Percentiles rank a stretch among this genome's conserved stretches.
These are phyloP conservation scores for Acestrorhynchus altus DNA, from an alignment of 2,797 vertebrate genomes.

Conservation along the genomic window DNA sequence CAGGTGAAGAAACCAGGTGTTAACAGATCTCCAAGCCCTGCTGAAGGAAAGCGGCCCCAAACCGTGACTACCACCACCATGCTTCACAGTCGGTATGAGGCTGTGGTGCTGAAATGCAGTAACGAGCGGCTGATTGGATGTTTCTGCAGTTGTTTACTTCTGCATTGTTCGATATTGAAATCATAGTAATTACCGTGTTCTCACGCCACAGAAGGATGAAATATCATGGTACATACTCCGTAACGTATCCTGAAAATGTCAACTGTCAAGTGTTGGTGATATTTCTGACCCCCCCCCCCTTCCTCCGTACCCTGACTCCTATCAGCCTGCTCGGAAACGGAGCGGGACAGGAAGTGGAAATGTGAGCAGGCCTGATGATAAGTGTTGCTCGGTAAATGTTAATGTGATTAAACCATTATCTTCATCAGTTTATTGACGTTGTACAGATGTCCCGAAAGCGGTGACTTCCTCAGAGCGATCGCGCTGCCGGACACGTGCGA, in stretches of 20 bases:
- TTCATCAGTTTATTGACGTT: constrained; percentile 34
- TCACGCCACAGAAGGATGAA: neutral
- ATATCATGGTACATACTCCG: neutral
- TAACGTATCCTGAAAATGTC: neutral
- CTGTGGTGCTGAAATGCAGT: no score
- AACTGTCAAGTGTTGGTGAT: no score
- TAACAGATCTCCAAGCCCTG: no score
- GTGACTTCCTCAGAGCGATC: constrained; percentile 5
- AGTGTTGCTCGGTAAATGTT: constrained; percentile 58
- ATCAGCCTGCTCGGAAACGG: constrained; percentile 13
- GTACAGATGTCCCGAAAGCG: neutral
- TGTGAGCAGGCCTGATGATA: constrained; percentile 53
- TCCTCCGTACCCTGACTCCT: constrained; percentile 1
- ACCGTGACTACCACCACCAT: no score
- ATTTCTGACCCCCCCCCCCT: neutral
- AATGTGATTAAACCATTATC: constrained; percentile 42
- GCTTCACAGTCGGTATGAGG: no score
- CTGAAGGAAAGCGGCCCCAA: no score
- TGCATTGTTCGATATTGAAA: no score
- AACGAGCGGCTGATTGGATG: no score
- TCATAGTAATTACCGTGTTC: neutral
- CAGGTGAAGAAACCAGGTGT: no score
- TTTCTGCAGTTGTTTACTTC: no score
- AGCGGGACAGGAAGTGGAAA: constrained; percentile 33
- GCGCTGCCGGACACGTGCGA: neutral